These are phyloP conservation scores for Phaonia tiefii DNA, from an alignment of 2,888 invertebrate genomes.

Conservation along the genomic window DNA sequence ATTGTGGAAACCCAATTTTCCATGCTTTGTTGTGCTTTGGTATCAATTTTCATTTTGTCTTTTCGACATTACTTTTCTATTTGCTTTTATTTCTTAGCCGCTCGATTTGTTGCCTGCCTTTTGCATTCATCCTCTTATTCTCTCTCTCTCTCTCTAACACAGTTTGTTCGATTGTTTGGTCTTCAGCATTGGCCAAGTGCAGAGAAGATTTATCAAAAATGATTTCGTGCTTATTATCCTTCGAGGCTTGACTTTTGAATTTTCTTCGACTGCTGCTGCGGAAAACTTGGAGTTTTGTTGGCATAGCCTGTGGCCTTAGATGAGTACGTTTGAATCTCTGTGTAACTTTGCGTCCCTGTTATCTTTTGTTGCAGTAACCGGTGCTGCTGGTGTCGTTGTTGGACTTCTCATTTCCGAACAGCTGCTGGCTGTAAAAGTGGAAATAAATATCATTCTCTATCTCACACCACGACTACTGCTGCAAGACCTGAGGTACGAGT, in stretches of 20 bases:
- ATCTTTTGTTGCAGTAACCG: conserved; percentile 23
- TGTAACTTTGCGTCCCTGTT: conserved; percentile 50
- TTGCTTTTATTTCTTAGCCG: conserved; percentile 46
- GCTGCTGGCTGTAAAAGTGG: conserved; percentile 55
- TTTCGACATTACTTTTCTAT: conserved; percentile 39
- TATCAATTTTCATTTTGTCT: conserved; percentile 69
- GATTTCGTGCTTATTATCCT: conserved; percentile 64
- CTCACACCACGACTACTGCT: conserved; percentile 41
- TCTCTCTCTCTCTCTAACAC: conserved; percentile 20
- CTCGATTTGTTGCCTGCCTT: conserved; percentile 55
- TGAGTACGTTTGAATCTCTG: conserved; percentile 42
- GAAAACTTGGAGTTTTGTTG: conserved; percentile 35
- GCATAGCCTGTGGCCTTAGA: conserved; percentile 53
- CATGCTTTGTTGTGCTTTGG: conserved; percentile 66
- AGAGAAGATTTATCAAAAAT: conserved; percentile 59
- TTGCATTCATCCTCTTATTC: conserved; percentile 24
- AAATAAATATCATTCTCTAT: conserved; percentile 54
- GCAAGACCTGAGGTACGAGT: conserved; percentile 35
- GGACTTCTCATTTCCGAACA: conserved; percentile 56
- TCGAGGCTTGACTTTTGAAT: conserved; percentile 63
- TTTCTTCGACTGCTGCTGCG: conserved; percentile 36
- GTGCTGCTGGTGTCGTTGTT: conserved; percentile 41
- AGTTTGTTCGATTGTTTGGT: conserved; percentile 16
- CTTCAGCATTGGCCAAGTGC: conserved; percentile 47
- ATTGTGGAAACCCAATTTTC: conserved; percentile 68